These are phyloP conservation scores for honey bee (Apis mellifera) DNA, from an alignment of 1,140 invertebrate species.

Conservation along the genomic window DNA sequence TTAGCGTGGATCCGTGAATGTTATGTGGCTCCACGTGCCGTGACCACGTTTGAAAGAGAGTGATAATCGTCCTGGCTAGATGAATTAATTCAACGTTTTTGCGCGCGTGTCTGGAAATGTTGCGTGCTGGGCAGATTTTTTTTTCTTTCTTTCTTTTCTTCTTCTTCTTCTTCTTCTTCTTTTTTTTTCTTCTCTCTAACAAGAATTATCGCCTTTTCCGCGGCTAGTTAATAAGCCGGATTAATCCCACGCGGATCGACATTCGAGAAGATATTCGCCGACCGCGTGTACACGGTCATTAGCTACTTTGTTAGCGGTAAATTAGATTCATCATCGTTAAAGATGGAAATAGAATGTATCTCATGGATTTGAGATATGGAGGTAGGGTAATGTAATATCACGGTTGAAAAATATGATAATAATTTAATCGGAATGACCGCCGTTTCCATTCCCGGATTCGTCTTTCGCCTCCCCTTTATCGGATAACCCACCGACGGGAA, in stretches of 20 bases:
- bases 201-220: neutral
- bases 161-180: no score
- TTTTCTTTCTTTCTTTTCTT: neutral
- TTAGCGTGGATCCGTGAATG: conserved; percentile 16
- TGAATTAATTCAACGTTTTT: conserved; percentile 14
- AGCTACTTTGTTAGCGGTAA: neutral
- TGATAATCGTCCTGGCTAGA: neutral
- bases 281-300: neutral
- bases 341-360: neutral
- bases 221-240: neutral
- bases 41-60: neutral
- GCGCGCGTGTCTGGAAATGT: neutral
- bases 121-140: neutral
- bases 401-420: neutral
- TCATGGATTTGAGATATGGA: neutral
- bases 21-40: neutral
- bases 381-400: neutral
- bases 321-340: neutral
- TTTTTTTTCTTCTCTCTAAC: no score
- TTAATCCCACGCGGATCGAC: neutral
- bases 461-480: neutral
- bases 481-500: neutral
- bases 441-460: neutral
- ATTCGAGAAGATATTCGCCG: neutral
- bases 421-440: neutral